These are phyloP conservation scores for Ladona fulva DNA, from an alignment of 1,140 invertebrate genomes.

Conservation along the genomic window DNA sequence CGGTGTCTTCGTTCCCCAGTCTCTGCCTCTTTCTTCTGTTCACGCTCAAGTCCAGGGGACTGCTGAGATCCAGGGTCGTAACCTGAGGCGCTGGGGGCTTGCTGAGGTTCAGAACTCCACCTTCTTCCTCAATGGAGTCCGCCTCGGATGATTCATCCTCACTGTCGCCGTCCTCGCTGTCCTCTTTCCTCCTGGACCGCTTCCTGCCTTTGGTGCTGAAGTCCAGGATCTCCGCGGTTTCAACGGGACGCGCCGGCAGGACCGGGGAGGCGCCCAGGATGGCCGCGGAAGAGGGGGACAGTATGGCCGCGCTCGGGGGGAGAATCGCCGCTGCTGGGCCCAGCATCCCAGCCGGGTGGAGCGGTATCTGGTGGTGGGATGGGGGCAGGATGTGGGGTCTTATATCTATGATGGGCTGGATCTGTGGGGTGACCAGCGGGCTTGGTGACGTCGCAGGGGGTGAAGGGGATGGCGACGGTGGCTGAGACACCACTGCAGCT, in stretches of 20 bases:
- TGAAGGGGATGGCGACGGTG: too few relatives aligned
- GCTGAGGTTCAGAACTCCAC: conserved; percentile 56
- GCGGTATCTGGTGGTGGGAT: conserved; percentile 40
- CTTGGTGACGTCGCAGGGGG: too few relatives aligned
- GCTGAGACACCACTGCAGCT: too few relatives aligned
- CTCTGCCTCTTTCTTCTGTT: conserved; percentile 61
- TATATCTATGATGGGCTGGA: too few relatives aligned
- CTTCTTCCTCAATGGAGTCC: conserved; percentile 41
- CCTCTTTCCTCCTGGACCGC: conserved; percentile 29
- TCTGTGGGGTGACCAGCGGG: too few relatives aligned
- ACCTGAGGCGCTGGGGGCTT: conserved; percentile 44
- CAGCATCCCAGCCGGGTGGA: conserved; percentile 37
- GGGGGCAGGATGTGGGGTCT: conserved; percentile 35
- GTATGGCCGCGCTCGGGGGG: conserved; percentile 25
- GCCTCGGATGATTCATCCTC: conserved; percentile 24
- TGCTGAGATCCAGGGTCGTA: conserved; percentile 48
- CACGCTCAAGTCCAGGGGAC: conserved; percentile 70
- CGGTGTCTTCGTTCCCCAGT: conserved; percentile 45
- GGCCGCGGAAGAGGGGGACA: conserved; percentile 27
- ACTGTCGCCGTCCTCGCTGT: not conserved
- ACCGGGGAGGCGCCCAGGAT: conserved; percentile 34
- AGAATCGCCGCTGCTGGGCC: conserved; percentile 37
- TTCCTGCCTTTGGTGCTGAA: conserved; percentile 59
- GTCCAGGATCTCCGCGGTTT: too few relatives aligned
- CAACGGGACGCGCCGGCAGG: too few relatives aligned